Evolutionary conservation across 1,140 invertebrate species (phyloP).

Genomic region (Drosophila truncata): DNA sequence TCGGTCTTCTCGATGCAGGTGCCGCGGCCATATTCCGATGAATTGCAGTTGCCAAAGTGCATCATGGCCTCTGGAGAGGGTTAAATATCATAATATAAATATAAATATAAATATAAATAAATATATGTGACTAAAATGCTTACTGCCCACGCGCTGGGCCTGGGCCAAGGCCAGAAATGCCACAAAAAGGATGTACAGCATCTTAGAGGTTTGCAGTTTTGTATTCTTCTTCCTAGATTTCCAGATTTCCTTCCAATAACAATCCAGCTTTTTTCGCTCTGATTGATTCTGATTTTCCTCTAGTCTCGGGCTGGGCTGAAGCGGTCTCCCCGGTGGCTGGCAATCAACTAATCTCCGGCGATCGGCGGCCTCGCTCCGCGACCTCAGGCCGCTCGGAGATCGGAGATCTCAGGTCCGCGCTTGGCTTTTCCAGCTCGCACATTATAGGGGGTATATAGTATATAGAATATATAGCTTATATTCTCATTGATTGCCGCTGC

Average conservation of each 20-base stretch:
- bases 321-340: slow-evolving; percentile 45
- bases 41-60: slow-evolving; percentile 59
- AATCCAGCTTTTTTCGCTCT: slow-evolving; percentile 6
- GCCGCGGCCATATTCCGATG: slow-evolving; percentile 40
- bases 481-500: slow-evolving; percentile 33
- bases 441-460: neutral
- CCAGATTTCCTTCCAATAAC: neutral
- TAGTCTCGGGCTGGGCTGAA: slow-evolving; percentile 6
- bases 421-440: slow-evolving; percentile 44
- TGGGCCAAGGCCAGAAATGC: neutral
- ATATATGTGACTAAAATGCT: no score
- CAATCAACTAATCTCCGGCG: slow-evolving; percentile 54
- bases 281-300: slow-evolving; percentile 13
- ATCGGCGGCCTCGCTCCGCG: slow-evolving; percentile 31
- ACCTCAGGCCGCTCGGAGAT: slow-evolving; percentile 27
- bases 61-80: slow-evolving; percentile 20
- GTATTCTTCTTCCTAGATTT: no score
- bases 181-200: slow-evolving; percentile 7
- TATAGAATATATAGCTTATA: neutral
- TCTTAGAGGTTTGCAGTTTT: neutral
- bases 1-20: slow-evolving; percentile 38
- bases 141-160: slow-evolving; percentile 30
- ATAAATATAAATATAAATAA: no score
- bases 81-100: no score
- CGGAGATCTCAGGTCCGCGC: slow-evolving; percentile 10